These are phyloP conservation scores for Falco naumanni DNA, from an alignment of 2,797 vertebrate species.

Conservation along the genomic window DNA sequence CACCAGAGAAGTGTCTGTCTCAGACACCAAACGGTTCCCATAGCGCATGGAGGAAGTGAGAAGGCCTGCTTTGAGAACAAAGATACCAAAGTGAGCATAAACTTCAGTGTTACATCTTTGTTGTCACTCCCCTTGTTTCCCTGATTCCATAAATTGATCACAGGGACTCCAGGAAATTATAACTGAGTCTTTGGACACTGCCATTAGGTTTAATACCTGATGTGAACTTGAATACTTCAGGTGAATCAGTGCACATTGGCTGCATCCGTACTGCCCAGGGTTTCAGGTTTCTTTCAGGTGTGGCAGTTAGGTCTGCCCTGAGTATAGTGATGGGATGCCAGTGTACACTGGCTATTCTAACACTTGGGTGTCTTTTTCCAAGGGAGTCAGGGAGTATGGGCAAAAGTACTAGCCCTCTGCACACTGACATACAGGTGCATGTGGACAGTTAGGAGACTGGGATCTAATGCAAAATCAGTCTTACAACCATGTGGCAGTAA, in stretches of 20 bases:
- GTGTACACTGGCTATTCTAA: not conserved
- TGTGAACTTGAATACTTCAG: not conserved
- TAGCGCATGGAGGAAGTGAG: rapidly evolving
- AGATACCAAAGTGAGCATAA: not conserved
- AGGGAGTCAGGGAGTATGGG: not conserved
- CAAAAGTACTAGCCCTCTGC: not conserved
- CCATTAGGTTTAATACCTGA: not conserved
- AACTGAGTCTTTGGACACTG: not conserved
- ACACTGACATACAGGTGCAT: not conserved
- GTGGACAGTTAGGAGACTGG: not conserved
- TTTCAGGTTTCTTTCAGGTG: not conserved
- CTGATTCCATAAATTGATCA: not conserved
- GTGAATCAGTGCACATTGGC: not conserved
- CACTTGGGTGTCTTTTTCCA: not conserved
- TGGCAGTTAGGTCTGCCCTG: not conserved
- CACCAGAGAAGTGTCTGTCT: not conserved
- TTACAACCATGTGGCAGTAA: not conserved
- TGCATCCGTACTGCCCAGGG: not conserved
- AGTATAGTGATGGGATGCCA: rapidly evolving
- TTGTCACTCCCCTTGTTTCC: not conserved
- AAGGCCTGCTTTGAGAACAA: not conserved
- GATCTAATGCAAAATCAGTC: not conserved
- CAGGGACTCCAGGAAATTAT: not conserved
- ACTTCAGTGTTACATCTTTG: not conserved
- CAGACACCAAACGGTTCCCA: not conserved